phyloP scores from a whole-genome alignment of 2,113 vertebrate species.

The Phainopepla nitens region DNA sequence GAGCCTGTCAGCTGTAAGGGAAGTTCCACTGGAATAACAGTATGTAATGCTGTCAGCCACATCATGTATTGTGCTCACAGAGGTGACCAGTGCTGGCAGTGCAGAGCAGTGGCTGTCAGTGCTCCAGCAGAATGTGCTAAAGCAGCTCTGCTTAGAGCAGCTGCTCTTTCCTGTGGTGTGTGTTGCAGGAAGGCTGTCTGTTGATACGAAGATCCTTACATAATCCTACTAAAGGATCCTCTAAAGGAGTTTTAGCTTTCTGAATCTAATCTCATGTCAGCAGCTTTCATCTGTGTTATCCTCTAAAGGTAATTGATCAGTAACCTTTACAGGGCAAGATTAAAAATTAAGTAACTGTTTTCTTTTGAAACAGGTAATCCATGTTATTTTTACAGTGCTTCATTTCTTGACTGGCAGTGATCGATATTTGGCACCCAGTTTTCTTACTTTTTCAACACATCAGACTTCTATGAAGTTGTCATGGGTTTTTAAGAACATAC shows the following conservation, averaged over 20 bases:
- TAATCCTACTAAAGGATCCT: neutral
- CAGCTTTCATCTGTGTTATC: neutral
- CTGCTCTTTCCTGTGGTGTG: neutral
- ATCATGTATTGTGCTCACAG: accelerated
- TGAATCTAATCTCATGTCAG: neutral
- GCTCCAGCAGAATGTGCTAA: neutral
- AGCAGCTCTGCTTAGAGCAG: neutral
- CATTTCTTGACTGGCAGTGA: constrained; percentile 86
- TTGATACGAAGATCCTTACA: neutral
- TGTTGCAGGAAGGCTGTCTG: neutral
- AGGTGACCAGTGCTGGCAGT: accelerated
- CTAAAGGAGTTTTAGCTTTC: neutral
- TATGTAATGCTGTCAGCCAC: neutral
- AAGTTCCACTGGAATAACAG: neutral
- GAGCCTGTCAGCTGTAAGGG: neutral
- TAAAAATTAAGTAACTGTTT: neutral
- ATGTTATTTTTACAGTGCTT: constrained; percentile 75
- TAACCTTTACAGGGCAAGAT: neutral
- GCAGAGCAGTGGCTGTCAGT: neutral
- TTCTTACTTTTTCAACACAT: constrained; percentile 85
- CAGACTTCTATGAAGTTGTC: constrained; percentile 85
- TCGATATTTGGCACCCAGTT: constrained; percentile 78
- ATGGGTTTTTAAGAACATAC: constrained; percentile 84
- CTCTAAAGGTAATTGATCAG: neutral
- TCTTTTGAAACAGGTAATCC: constrained; percentile 76